Evolutionary conservation across 2,888 invertebrate genomes (phyloP), one percentile per base, ranked within the genome.

Genomic region (Ennomos fuscantarius): DNA sequence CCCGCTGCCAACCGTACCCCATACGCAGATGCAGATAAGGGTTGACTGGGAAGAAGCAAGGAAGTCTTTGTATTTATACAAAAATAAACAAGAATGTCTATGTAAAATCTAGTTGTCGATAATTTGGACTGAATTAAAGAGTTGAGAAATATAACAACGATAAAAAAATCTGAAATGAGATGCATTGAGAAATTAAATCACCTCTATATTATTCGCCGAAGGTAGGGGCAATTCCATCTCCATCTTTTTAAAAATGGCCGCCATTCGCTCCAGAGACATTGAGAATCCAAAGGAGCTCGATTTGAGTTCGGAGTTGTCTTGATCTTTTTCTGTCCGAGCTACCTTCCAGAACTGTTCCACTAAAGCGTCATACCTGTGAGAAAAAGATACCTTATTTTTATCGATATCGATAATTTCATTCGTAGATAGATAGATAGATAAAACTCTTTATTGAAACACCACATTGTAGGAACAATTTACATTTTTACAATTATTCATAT

Each of bases 261-360:
- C 94, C 68, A 98, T 91, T 73, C 95, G 94, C 72, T 98, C 98
- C 58, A 98, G 82, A 0, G 96, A 96, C 75, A 98, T 94, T 5
- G 97, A 97, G 65, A 98, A 94, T 0, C 98, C 98, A 0, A 96
- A 96, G 0, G 96, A 97, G 13, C 76, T 78, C 8, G 82, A 76
- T 11, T 78, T 81, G 1, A 85, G 61, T 3, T 83, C 81, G 0
- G 76, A 66, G 32, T 74, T 78, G 24, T 82, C 80, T 8, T 81
- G 74, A 15, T 86, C 86, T 15, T 84, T 87, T 48, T 82, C 82
- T 0, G 83, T 82, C 1, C 81, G 77, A 0, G 86, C 81, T 6
- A 92, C 87, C 63, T 93, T 94, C 86, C 95, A 94, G 73, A 95
- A 96, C 49, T 94, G 94, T 50, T 94, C 90, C 10, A 99, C 93